phyloP scores from a whole-genome alignment of 2,888 invertebrate genomes.

The Cephus sareptanus region DNA sequence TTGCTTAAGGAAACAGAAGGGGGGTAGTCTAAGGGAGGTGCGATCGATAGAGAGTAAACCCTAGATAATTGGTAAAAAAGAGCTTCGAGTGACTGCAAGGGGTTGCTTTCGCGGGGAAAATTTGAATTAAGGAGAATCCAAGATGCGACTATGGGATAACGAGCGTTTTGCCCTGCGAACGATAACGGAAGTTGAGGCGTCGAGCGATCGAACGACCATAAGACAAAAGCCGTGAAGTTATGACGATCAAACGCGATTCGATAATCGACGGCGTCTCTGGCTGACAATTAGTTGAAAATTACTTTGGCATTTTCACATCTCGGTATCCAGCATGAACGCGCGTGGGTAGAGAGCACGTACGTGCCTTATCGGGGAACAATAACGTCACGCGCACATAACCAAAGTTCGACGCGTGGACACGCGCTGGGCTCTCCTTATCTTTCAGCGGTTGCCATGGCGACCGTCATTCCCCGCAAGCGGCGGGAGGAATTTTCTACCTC shows the following conservation, averaged over 20 bases:
- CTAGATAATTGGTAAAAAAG: background rate
- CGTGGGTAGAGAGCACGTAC: background rate
- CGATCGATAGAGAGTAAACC: background rate
- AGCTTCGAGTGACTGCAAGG: background rate
- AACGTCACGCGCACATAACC: background rate
- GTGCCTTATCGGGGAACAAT: background rate
- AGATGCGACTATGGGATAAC: background rate
- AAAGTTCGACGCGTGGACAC: background rate
- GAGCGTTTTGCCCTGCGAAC: background rate
- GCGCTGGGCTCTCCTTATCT: conserved; percentile 8
- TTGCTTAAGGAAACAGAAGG: background rate
- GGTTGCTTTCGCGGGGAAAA: background rate
- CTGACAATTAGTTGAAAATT: background rate
- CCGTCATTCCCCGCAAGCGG: background rate
- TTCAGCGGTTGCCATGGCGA: conserved; percentile 12
- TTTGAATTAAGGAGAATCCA: background rate
- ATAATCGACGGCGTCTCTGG: background rate
- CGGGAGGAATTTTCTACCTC: background rate
- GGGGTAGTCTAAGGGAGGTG: background rate
- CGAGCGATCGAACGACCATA: too few species aligned
- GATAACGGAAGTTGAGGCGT: background rate
- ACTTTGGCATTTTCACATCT: background rate
- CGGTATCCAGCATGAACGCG: background rate
- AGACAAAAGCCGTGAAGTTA: background rate
- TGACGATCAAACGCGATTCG: background rate